Evolutionary conservation across 2,113 vertebrate species (phyloP).

Genomic region (Ancistrus triradiatus): DNA sequence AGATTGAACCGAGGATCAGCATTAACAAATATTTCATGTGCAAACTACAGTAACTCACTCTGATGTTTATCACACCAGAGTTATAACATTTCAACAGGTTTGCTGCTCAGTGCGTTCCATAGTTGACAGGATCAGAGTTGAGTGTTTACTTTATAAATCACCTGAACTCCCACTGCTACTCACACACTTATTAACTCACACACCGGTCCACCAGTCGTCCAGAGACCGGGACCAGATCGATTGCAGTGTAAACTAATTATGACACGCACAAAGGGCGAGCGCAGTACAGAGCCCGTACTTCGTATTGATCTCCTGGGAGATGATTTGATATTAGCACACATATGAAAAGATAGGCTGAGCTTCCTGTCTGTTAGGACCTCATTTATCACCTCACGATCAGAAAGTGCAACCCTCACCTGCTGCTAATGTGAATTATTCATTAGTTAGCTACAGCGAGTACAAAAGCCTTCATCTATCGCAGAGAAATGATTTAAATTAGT

Average conservation of each 20-base stretch:
- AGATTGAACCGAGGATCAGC: too few relatives aligned
- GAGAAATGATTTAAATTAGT: too few relatives aligned
- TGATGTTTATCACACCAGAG: too few relatives aligned
- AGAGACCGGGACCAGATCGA: not conserved
- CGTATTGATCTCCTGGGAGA: conserved; percentile 20
- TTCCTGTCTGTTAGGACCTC: not conserved
- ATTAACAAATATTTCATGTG: too few relatives aligned
- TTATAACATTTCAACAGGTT: too few relatives aligned
- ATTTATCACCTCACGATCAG: not conserved
- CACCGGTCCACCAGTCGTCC: not conserved
- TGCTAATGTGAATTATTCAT: not conserved
- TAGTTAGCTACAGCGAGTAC: too few relatives aligned
- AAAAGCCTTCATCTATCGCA: too few relatives aligned
- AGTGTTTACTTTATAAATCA: conserved; percentile 15
- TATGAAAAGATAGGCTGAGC: not conserved
- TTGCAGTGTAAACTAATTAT: conserved; percentile 18
- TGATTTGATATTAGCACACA: conserved; percentile 19
- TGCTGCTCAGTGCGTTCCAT: not conserved
- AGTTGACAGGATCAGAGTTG: not conserved
- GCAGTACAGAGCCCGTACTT: not conserved
- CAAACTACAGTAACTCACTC: too few relatives aligned
- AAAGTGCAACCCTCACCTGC: not conserved
- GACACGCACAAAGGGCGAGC: conserved; percentile 6
- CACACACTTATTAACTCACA: conserved; percentile 24
- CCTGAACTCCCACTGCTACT: not conserved